These are phyloP conservation scores for Papilio glaucus DNA, from an alignment of 1,140 invertebrate genomes.

Conservation along the genomic window DNA sequence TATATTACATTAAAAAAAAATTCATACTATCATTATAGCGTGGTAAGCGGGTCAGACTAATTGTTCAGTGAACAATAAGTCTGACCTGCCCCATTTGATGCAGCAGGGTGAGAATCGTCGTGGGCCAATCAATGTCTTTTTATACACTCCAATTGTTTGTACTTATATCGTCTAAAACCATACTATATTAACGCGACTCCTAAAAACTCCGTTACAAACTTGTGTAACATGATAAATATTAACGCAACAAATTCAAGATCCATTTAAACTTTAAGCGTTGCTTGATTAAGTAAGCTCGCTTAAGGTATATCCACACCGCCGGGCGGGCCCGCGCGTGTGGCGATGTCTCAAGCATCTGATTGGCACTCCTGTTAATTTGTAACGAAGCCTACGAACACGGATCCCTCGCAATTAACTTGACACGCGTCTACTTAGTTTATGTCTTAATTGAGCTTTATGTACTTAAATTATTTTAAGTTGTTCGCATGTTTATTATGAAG, in stretches of 20 bases:
- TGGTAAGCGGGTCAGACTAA: too few relatives aligned
- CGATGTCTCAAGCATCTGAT: slow-evolving; percentile 15
- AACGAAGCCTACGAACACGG: background rate
- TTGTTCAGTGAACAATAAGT: too few relatives aligned
- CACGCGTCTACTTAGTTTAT: slow-evolving; percentile 11
- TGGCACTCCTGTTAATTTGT: background rate
- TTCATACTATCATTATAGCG: too few relatives aligned
- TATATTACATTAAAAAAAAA: too few relatives aligned
- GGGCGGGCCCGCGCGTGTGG: background rate
- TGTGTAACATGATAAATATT: background rate
- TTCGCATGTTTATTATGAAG: background rate
- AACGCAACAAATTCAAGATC: background rate
- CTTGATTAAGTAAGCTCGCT: background rate
- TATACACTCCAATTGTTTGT: too few relatives aligned
- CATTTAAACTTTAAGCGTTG: too few relatives aligned
- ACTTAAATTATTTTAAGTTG: slow-evolving; percentile 19
- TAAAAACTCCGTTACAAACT: too few relatives aligned
- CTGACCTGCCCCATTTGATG: too few relatives aligned
- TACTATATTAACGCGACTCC: too few relatives aligned
- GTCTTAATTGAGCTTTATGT: slow-evolving; percentile 3
- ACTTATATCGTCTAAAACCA: too few relatives aligned
- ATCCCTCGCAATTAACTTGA: slow-evolving; percentile 18
- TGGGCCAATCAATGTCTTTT: too few relatives aligned
- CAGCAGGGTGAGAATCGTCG: too few relatives aligned
- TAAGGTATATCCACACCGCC: background rate